Conservation (phyloP, 2,888 invertebrate species). For the Drepana falcataria region DNA sequence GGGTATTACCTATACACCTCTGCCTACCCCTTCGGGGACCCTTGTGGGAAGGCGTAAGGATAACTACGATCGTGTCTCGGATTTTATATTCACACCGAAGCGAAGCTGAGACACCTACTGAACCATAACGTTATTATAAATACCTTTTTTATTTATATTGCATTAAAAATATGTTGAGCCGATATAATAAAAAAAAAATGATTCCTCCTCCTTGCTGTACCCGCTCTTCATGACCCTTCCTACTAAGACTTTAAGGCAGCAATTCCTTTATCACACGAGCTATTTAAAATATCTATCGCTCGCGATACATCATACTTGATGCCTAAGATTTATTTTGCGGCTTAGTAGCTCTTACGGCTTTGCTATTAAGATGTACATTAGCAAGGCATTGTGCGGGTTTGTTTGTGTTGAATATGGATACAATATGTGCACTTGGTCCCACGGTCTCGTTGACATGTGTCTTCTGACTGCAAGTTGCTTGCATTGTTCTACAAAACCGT, state of each 20-base stretch:
- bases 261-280: constrained; percentile 15
- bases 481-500: constrained; percentile 15
- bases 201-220: constrained; percentile 3
- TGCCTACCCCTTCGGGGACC: too few relatives aligned
- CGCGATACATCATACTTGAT: constrained; percentile 6
- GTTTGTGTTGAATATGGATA: constrained; percentile 5
- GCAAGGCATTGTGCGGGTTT: neutral
- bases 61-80: too few relatives aligned
- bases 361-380: constrained; percentile 5
- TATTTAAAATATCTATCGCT: neutral
- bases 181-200: constrained; percentile 9
- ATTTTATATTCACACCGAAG: too few relatives aligned
- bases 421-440: constrained; percentile 24
- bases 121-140: neutral
- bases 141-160: neutral
- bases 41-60: too few relatives aligned
- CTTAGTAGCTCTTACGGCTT: constrained; percentile 3
- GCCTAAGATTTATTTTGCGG: constrained; percentile 1
- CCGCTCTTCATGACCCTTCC: constrained; percentile 7
- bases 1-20: too few relatives aligned
- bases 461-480: constrained; percentile 20
- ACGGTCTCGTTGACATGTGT: constrained; percentile 40
- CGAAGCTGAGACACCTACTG: too few relatives aligned
- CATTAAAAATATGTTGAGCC: constrained; percentile 4
- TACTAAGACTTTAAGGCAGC: constrained; percentile 17